Evolutionary conservation across 1,140 invertebrate species (phyloP).

Genomic region (Drosophila mojavensis): DNA sequence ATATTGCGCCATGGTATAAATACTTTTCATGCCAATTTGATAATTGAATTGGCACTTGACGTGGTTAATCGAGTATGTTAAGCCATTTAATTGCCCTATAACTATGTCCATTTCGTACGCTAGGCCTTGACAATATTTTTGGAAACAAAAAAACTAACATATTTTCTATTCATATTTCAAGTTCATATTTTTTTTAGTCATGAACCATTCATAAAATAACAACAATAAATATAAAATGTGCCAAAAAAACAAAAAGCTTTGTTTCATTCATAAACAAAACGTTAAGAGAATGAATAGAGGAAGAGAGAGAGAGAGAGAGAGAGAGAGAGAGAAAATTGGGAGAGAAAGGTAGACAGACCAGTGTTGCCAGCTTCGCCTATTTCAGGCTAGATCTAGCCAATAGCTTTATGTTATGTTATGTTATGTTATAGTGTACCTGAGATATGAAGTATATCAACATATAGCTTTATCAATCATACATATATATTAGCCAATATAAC

Average conservation of each 20-base stretch:
- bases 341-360: background rate
- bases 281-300: background rate
- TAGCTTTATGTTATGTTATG: too few relatives aligned
- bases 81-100: background rate
- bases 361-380: too few relatives aligned
- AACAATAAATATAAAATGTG: constrained; percentile 21
- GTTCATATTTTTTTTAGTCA: constrained; percentile 3
- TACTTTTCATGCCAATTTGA: constrained; percentile 4
- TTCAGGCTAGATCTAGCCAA: too few relatives aligned
- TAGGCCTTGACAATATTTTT: too few relatives aligned
- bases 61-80: background rate
- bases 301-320: constrained; percentile 1
- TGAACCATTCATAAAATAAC: constrained; percentile 34
- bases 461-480: too few relatives aligned
- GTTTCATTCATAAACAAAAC: constrained; percentile 28
- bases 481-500: too few relatives aligned
- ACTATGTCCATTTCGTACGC: too few relatives aligned
- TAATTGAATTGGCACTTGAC: constrained; percentile 1
- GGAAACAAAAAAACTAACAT: too few relatives aligned
- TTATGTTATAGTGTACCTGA: too few relatives aligned
- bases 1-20: background rate
- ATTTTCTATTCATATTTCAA: too few relatives aligned
- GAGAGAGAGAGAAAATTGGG: background rate
- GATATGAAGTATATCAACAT: too few relatives aligned
- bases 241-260: constrained; percentile 13